phyloP scores from a whole-genome alignment of 2,113 vertebrate species.

The Tiliqua scincoides region DNA sequence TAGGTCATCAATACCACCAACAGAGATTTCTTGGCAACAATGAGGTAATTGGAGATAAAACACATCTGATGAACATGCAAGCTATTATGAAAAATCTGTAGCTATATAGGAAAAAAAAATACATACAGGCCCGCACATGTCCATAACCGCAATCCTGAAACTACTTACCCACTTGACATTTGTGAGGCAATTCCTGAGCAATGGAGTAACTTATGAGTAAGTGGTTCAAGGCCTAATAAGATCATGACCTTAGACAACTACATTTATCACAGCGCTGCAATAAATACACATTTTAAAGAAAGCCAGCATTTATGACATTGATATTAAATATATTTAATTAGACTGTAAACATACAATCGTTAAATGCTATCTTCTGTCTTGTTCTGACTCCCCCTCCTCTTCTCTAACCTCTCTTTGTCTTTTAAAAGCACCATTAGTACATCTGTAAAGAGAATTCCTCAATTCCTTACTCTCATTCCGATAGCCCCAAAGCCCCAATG shows the following conservation, averaged over 20 bases:
- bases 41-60: slow-evolving; percentile 68
- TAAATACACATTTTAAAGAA: slow-evolving; percentile 29
- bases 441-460: not conserved
- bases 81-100: slow-evolving; percentile 54
- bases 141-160: not conserved
- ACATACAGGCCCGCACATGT: not conserved
- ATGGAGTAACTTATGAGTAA: not conserved
- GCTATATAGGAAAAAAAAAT: slow-evolving; percentile 15
- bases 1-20: slow-evolving; percentile 77
- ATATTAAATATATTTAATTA: slow-evolving; percentile 50
- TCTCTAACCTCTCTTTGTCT: slow-evolving; percentile 31
- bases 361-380: slow-evolving; percentile 33
- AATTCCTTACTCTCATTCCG: slow-evolving; percentile 25
- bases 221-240: not conserved
- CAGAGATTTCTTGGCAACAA: slow-evolving; percentile 68
- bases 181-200: not conserved
- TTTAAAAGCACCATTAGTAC: slow-evolving; percentile 39
- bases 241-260: slow-evolving; percentile 1
- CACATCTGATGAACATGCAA: slow-evolving; percentile 51
- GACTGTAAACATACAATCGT: slow-evolving; percentile 22
- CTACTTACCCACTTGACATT: not conserved
- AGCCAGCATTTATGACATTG: slow-evolving; percentile 1
- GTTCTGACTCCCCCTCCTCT: slow-evolving; percentile 34
- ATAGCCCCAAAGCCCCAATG: slow-evolving; percentile 24
- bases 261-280: slow-evolving; percentile 15